phyloP scores from a whole-genome alignment of 2,888 invertebrate species.

The Agonopterix subpropinquella region DNA sequence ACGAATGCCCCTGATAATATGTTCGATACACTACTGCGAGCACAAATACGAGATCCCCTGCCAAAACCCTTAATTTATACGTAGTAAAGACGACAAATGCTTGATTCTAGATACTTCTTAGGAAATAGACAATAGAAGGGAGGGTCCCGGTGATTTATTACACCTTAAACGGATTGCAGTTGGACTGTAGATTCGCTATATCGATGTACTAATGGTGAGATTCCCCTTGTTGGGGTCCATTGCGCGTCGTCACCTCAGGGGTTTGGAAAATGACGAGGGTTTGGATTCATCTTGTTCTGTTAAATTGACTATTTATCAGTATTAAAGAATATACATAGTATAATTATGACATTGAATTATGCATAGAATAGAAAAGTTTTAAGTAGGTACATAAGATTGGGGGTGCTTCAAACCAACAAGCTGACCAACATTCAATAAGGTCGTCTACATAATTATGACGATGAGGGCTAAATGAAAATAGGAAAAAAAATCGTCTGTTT shows the following conservation, averaged over 20 bases:
- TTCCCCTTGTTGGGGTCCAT: not conserved
- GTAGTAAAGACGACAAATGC: not conserved
- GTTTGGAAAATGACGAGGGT: slow-evolving; percentile 15
- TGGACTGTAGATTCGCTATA: slow-evolving; percentile 39
- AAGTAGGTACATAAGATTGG: too few relatives aligned
- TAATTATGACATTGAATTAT: too few relatives aligned
- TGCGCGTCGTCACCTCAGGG: slow-evolving; percentile 14
- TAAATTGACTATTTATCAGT: not conserved
- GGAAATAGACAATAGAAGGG: slow-evolving; percentile 12
- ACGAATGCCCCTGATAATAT: slow-evolving; percentile 58
- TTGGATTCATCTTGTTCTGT: slow-evolving; percentile 11
- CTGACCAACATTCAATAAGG: too few relatives aligned
- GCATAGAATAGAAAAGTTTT: too few relatives aligned
- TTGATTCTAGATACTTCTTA: too few relatives aligned
- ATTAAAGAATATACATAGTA: too few relatives aligned
- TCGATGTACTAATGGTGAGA: slow-evolving; percentile 2
- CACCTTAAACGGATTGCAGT: slow-evolving; percentile 61
- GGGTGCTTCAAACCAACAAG: too few relatives aligned
- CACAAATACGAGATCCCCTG: too few relatives aligned
- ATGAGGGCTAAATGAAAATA: too few relatives aligned
- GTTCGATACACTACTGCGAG: slow-evolving; percentile 26
- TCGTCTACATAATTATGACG: too few relatives aligned
- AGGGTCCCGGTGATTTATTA: slow-evolving; percentile 59
- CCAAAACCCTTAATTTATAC: not conserved
- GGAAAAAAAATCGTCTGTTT: too few relatives aligned